Evolutionary conservation across 2,888 invertebrate genomes (phyloP).

Genomic region (Chymomyza amoena): DNA sequence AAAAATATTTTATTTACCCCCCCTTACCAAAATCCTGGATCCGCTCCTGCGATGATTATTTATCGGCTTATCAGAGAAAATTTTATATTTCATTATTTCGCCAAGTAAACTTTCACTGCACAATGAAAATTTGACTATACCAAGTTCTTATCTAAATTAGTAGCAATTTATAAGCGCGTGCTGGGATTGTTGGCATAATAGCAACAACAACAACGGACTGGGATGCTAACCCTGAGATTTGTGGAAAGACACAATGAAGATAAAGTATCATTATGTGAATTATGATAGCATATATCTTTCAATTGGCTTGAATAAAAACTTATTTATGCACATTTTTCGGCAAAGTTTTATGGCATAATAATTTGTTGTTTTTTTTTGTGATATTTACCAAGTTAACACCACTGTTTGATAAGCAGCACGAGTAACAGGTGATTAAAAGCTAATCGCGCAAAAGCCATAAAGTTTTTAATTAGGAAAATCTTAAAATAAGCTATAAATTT

Average conservation of each 20-base stretch:
- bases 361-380: neutral
- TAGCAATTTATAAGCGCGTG: neutral
- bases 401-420: neutral
- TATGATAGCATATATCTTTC: constrained; percentile 8
- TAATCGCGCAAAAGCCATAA: neutral
- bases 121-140: constrained; percentile 33
- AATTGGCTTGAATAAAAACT: neutral
- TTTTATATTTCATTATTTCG: no score
- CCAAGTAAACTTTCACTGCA: neutral
- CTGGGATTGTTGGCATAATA: constrained; percentile 1
- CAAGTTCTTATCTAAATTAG: constrained; percentile 15
- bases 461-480: neutral
- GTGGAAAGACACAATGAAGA: constrained; percentile 9
- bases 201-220: neutral
- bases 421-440: neutral
- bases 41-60: neutral
- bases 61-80: neutral
- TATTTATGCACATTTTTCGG: neutral
- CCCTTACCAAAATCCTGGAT: no score
- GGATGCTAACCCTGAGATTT: constrained; percentile 13
- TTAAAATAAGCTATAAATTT: neutral
- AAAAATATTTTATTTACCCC: no score
- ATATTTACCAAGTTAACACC: neutral
- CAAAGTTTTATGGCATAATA: neutral
- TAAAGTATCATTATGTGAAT: constrained; percentile 14